Conservation (phyloP, 2,113 vertebrate genomes). For the Prunella himalayana region DNA sequence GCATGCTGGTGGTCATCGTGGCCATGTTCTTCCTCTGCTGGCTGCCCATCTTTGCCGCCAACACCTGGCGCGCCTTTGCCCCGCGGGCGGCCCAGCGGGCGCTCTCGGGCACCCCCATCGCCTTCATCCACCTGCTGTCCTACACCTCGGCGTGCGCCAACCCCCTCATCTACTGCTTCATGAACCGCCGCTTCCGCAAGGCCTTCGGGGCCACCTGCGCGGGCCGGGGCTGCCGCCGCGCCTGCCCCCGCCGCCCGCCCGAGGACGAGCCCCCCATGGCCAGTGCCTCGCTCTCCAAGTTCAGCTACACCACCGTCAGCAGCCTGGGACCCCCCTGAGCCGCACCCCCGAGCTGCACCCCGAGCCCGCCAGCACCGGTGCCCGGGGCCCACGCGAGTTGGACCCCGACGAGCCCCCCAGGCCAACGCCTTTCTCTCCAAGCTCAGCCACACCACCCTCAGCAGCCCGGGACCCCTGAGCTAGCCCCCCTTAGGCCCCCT, state of each 20-base stretch:
- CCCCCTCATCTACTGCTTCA: constrained; percentile 97
- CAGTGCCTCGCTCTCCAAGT: constrained; percentile 85
- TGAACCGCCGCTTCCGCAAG: constrained; percentile 94
- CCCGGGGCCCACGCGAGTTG: neutral
- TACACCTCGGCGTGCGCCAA: constrained; percentile 91
- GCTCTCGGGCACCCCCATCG: constrained; percentile 88
- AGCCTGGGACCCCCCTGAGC: constrained; percentile 82
- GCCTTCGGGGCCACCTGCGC: constrained; percentile 82
- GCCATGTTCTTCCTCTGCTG: constrained; percentile 92
- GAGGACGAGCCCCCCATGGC: constrained; percentile 71
- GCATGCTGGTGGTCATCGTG: constrained; percentile 94
- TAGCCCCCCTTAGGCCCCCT: neutral
- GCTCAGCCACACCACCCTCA: neutral
- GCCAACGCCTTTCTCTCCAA: neutral
- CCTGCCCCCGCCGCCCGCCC: constrained; percentile 52
- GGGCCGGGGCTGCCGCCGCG: constrained; percentile 59
- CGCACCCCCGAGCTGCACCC: neutral
- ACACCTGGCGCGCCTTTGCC: constrained; percentile 92
- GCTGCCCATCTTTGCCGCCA: constrained; percentile 90
- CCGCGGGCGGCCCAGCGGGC: constrained; percentile 71
- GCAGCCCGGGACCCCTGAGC: neutral
- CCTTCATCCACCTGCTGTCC: constrained; percentile 90
- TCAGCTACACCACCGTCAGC: constrained; percentile 94
- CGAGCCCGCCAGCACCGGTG: neutral
- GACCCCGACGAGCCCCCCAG: neutral